These are phyloP conservation scores for Platysternon megacephalum DNA, from an alignment of 2,113 vertebrate species.

Conservation along the genomic window DNA sequence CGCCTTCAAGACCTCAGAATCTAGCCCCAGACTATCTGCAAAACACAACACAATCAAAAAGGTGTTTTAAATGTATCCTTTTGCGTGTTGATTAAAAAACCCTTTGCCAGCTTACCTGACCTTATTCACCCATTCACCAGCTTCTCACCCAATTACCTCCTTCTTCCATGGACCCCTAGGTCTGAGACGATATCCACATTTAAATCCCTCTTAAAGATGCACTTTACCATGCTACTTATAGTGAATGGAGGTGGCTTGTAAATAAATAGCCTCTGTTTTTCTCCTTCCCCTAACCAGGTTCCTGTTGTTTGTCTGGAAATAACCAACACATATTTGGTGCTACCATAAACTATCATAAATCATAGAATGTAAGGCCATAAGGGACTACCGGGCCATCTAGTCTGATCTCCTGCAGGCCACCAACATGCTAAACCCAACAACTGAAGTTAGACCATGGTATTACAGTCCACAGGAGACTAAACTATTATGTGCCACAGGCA, in stretches of 20 bases:
- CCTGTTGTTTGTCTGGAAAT: neutral
- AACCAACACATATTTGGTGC: neutral
- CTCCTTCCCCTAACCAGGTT: neutral
- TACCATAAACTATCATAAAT: neutral
- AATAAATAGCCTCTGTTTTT: neutral
- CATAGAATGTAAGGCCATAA: neutral
- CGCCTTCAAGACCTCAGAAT: constrained; percentile 84
- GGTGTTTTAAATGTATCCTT: neutral
- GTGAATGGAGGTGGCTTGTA: neutral
- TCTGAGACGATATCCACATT: neutral
- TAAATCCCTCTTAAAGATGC: neutral
- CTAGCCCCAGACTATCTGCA: constrained; percentile 82
- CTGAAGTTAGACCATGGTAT: neutral
- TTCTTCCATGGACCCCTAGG: neutral
- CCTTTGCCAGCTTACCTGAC: neutral
- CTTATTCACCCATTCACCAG: neutral
- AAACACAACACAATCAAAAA: constrained; percentile 7
- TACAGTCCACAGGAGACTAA: neutral
- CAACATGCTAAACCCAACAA: neutral
- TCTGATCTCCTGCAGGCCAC: too few relatives aligned
- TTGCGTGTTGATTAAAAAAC: neutral
- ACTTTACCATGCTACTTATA: neutral
- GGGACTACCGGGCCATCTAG: neutral
- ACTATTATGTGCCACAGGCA: neutral
- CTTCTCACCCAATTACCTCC: neutral